Base-by-base conservation (phyloP, 2,797 vertebrate species). In the Lutjanus argentimaculatus region DNA sequence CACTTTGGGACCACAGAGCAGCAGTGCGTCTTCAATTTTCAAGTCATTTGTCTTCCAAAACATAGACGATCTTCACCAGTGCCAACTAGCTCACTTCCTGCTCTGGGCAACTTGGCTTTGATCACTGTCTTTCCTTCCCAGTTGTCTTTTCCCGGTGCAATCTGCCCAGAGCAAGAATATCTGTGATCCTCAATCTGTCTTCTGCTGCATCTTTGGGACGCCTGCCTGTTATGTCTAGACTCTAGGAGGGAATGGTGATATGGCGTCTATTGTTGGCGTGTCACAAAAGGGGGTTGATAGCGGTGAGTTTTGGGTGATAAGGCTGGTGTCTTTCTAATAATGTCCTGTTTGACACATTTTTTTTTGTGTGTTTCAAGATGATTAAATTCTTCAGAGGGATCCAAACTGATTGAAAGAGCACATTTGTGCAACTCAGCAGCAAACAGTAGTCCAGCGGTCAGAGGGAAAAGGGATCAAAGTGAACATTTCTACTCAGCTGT, bases 71-170 rank as follows among this genome's bases (percentile, higher is more conserved):
- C 30, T 68, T 76, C 57, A 57, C 58, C 7, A 4, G 62, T 84
- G 85, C 83, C 83, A 89, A 59, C 77, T 30, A 75, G 51, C 82
- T 89, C 36, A 45, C 77, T 87, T 89, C 82, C 82, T 86, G 84
- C 87, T 91, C 21, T 48, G 77, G 88, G 87, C 86, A 70, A 70
- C 85, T 86, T 88, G 84, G 88, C 88, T 91, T 86, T 87, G 78
- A 87, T 89, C 21, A 30, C 72, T 64, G 62, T 77, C 69, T 89
- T 77, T 79, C 66, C 71, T 89, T 36, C 67, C 70, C 83, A 86
- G 83, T 86, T 84, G 88, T 91, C 84, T 79, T 81, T 79, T 82
- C 57, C 75, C 9, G 6, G 12, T 66, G 56, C 74, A 76, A 10
- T 79, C 74, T 84, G 84, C 86, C 89, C 74, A 62, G 66, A 88